Conservation (phyloP, 2,797 vertebrate genomes). For the Coreius guichenoti region DNA sequence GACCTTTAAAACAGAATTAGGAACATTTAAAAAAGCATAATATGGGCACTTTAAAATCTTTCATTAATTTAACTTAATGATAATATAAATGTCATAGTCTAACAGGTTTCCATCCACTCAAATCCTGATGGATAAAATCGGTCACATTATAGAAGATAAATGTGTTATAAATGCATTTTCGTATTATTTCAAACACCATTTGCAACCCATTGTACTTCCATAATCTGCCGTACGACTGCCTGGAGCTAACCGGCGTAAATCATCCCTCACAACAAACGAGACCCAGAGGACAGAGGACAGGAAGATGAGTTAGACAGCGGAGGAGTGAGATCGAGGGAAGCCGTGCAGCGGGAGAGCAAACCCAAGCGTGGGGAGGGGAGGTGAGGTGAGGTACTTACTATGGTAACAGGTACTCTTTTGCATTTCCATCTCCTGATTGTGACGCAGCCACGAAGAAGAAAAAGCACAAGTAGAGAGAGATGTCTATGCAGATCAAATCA, state of each 20-base stretch:
- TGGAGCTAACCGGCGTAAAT: constrained; percentile 68
- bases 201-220: neutral
- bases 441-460: constrained; percentile 98
- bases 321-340: constrained; percentile 76
- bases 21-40: neutral
- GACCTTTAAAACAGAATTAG: neutral
- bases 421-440: constrained; percentile 98
- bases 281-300: constrained; percentile 40
- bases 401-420: constrained; percentile 99
- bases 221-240: neutral
- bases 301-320: constrained; percentile 45
- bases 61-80: neutral
- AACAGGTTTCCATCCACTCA: neutral
- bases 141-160: neutral
- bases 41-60: neutral
- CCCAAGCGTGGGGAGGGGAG: constrained; percentile 63
- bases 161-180: neutral
- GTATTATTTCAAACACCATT: neutral
- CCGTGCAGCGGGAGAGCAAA: constrained; percentile 78
- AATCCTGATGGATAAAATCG: neutral
- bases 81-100: neutral
- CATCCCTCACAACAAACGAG: constrained; percentile 67
- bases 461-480: constrained; percentile 98
- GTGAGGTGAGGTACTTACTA: constrained; percentile 91
- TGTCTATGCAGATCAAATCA: constrained; percentile 95